Evolutionary conservation across 2,797 vertebrate genomes (phyloP).

Genomic region (Lophius americanus): DNA sequence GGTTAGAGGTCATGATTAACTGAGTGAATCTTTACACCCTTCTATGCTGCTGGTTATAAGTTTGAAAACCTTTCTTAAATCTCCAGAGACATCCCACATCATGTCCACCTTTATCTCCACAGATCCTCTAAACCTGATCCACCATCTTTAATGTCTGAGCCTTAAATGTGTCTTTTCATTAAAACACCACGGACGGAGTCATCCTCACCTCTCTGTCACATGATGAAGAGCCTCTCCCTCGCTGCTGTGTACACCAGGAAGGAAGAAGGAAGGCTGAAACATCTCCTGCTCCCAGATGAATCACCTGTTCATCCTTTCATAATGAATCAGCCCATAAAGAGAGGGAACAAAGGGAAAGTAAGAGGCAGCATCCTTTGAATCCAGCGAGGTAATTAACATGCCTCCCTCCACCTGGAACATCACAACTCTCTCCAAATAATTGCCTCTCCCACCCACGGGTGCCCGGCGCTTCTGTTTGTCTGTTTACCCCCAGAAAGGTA

Average conservation of each 20-base stretch:
- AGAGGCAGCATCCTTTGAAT: slow-evolving; percentile 71
- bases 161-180: slow-evolving; percentile 33
- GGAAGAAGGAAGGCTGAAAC: slow-evolving; percentile 67
- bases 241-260: slow-evolving; percentile 45
- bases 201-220: slow-evolving; percentile 47
- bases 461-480: slow-evolving; percentile 60
- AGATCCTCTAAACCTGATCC: too few relatives aligned
- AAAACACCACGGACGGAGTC: slow-evolving; percentile 28
- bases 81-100: too few relatives aligned
- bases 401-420: slow-evolving; percentile 72
- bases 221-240: slow-evolving; percentile 55
- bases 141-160: slow-evolving; percentile 1
- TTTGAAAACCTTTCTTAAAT: too few relatives aligned
- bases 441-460: slow-evolving; percentile 69
- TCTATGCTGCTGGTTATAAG: too few relatives aligned
- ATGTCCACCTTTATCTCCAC: too few relatives aligned
- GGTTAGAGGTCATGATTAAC: too few relatives aligned
- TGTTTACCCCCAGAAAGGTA: slow-evolving; percentile 72
- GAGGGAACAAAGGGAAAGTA: slow-evolving; percentile 69
- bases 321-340: slow-evolving; percentile 83
- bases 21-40: too few relatives aligned
- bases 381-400: slow-evolving; percentile 82
- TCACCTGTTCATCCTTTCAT: slow-evolving; percentile 81
- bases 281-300: slow-evolving; percentile 69
- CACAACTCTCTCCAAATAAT: slow-evolving; percentile 78